phyloP scores from a whole-genome alignment of 2,113 vertebrate genomes.

The Spheniscus mendiculus region DNA sequence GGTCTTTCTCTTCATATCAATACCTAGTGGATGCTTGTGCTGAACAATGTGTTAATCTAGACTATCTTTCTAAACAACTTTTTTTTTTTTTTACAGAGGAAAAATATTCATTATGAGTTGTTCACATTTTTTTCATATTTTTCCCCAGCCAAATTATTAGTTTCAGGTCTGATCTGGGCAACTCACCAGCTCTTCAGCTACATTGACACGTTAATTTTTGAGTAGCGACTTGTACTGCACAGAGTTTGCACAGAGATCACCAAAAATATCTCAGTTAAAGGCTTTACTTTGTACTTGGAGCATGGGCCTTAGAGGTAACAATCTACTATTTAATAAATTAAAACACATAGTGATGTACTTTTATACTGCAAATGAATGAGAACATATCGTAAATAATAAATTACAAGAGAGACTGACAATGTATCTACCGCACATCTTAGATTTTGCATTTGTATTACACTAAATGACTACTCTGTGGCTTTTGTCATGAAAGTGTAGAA shows the following conservation, averaged over 20 bases:
- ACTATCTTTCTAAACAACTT: not conserved
- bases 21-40: not conserved
- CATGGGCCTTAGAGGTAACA: not conserved
- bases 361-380: slow-evolving; percentile 8
- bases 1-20: not conserved
- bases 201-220: not conserved
- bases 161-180: not conserved
- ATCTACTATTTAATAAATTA: slow-evolving; percentile 35
- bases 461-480: not conserved
- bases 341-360: not conserved
- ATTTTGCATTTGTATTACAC: not conserved
- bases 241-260: not conserved
- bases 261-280: not conserved
- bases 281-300: slow-evolving; percentile 18
- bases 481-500: not conserved
- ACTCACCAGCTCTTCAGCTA: not conserved
- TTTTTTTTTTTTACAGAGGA: not conserved
- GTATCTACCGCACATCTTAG: not conserved
- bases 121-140: not conserved
- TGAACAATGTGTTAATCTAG: not conserved
- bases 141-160: not conserved
- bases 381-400: slow-evolving; percentile 54
- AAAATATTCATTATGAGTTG: not conserved
- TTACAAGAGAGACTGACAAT: slow-evolving; percentile 16
- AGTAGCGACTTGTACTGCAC: not conserved